Percentiles rank a stretch among this genome's conserved stretches.
Conservation (phyloP, 2,888 invertebrate genomes). For the Chrysodeixis includens region DNA sequence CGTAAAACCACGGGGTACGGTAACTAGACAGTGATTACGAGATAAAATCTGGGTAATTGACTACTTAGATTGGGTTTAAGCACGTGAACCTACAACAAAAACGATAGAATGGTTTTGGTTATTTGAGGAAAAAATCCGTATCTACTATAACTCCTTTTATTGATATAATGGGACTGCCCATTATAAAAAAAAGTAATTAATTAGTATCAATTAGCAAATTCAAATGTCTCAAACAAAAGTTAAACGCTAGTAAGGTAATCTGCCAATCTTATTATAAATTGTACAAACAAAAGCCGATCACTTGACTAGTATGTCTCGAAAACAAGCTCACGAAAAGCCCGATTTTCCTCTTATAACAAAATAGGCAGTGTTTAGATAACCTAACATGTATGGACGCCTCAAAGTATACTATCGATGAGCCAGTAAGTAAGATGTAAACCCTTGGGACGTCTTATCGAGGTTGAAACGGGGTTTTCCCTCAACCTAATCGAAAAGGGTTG, state of each 20-base stretch:
- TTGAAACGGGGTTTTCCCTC: conserved; percentile 7
- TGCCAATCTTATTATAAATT: no score
- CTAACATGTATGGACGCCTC: neutral
- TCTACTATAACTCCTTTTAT: no score
- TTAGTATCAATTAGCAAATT: no score
- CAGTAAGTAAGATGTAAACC: conserved; percentile 10
- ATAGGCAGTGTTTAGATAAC: neutral
- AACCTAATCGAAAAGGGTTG: conserved; percentile 13
- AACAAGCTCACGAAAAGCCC: no score
- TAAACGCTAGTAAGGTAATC: no score
- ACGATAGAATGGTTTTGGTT: no score
- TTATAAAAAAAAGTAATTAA: no score
- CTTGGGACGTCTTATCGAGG: conserved; percentile 14
- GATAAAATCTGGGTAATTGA: conserved; percentile 24
- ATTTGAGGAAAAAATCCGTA: neutral
- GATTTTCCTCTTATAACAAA: neutral
- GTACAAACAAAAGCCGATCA: neutral
- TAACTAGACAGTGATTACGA: conserved; percentile 40
- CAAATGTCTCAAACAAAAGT: no score
- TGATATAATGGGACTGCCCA: no score
- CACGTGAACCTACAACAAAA: neutral
- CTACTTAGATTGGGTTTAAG: conserved; percentile 26
- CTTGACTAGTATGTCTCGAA: no score
- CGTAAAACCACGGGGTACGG: conserved; percentile 43
- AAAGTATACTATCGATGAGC: neutral